Evolutionary conservation across 2,888 invertebrate genomes (phyloP).

Genomic region (Rugalucina vietnamica): DNA sequence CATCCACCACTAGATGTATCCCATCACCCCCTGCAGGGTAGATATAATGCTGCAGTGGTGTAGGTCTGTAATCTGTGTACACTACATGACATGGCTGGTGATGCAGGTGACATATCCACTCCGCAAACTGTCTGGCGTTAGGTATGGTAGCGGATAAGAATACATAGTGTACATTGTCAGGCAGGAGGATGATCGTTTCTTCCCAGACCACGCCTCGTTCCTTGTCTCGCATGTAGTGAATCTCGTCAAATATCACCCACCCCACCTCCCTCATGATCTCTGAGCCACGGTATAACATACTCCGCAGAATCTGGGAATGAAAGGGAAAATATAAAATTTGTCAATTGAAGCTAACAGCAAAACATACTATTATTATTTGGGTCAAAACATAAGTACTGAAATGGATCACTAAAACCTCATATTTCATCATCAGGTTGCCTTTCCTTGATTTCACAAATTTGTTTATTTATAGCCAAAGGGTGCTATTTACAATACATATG

Average conservation of each 20-base stretch:
- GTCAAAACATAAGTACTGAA: too few species aligned
- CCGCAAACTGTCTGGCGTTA: constrained; percentile 94
- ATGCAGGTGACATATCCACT: constrained; percentile 90
- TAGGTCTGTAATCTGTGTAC: constrained; percentile 98
- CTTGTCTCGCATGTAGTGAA: constrained; percentile 99
- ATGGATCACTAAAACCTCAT: too few species aligned
- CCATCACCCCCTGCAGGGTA: constrained; percentile 97
- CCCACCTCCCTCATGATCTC: constrained; percentile 99
- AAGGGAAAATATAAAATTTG: too few species aligned
- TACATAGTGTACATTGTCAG: constrained; percentile 99
- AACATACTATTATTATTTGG: too few species aligned
- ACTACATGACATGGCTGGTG: constrained; percentile 99
- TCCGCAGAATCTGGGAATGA: constrained; percentile 92
- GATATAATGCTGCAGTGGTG: constrained; percentile 98
- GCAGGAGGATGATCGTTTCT: constrained; percentile 98
- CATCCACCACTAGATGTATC: constrained; percentile 98
- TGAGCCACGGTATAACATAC: constrained; percentile 99
- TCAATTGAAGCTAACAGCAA: too few species aligned
- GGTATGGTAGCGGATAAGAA: constrained; percentile 99
- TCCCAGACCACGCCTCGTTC: constrained; percentile 99
- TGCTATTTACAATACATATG: too few species aligned
- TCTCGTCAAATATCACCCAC: constrained; percentile 99
- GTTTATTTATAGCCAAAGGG: too few species aligned
- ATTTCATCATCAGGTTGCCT: too few species aligned
- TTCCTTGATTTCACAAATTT: too few species aligned